These are phyloP conservation scores for Nasonia giraulti DNA, from an alignment of 1,140 invertebrate species.

Conservation along the genomic window DNA sequence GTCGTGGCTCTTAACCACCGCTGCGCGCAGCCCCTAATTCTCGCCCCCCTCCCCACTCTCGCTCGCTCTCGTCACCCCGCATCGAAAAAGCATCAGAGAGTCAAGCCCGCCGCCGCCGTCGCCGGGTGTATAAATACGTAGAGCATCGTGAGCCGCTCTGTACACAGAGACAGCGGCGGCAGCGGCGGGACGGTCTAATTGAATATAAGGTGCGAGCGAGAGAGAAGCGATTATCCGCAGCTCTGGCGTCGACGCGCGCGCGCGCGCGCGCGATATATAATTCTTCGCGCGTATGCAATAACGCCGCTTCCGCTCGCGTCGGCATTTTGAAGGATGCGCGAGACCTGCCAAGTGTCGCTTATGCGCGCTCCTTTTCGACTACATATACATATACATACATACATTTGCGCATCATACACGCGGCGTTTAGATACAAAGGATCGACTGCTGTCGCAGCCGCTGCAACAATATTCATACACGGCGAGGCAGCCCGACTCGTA, in stretches of 20 bases:
- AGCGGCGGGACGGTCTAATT: not conserved
- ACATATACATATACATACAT: too few relatives aligned
- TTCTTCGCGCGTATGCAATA: conserved; percentile 1
- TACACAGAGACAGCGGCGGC: not conserved
- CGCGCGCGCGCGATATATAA: too few relatives aligned
- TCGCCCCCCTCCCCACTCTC: not conserved
- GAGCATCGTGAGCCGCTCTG: too few relatives aligned
- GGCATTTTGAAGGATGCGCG: too few relatives aligned
- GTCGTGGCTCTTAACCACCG: conserved; percentile 27
- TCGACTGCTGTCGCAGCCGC: not conserved
- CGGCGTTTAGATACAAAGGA: not conserved
- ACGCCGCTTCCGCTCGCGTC: not conserved
- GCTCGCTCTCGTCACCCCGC: not conserved
- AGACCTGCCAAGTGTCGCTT: too few relatives aligned
- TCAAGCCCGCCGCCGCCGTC: not conserved
- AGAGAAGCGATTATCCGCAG: not conserved
- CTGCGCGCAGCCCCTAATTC: conserved; percentile 6
- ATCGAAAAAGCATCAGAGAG: not conserved
- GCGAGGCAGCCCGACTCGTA: not conserved
- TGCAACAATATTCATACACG: not conserved
- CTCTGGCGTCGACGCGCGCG: not conserved
- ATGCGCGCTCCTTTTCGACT: too few relatives aligned
- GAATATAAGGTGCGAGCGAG: not conserved
- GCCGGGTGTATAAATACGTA: not conserved
- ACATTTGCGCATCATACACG: too few relatives aligned